Evolutionary conservation across 1,140 invertebrate genomes (phyloP), one percentile per base, ranked within the genome.

Genomic region (Megathymus violae): DNA sequence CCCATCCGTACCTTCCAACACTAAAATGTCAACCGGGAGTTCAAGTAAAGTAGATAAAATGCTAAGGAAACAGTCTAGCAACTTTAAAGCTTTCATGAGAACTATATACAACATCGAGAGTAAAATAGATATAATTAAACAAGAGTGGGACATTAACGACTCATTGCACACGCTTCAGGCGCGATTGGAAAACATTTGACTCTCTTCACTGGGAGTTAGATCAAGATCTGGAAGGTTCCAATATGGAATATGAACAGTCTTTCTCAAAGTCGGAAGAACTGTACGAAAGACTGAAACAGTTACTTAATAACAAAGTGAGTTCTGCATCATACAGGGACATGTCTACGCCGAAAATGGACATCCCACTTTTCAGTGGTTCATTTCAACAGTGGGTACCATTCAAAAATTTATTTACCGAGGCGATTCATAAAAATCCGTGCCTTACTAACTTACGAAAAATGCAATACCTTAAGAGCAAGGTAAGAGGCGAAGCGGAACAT

Each of bases 401-500:
- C 41, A 44, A 44, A 44, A 44, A 44, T 44, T 44, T 44, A 44
- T 44, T 44, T 44, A 44, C 41, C 0, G 41, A 44, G 41, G 41
- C 41, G 9, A 44, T 44, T n/a, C 41, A 44, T 19, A 44, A 44
- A 7, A 44, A 44, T 19, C 41, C 41, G 7, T 44, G 41, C 16
- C 41, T 44, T 15, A 44, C 15, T 19, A 44, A 44, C 16, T 44
- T 44, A 19, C 41, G 17, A 44, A 44, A 44, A 44, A 44, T 44
- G 41, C 41, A 44, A 17, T 44, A 44, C n/a, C 16, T 44, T 31
- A 31, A 31, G 7, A 31, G 27, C 7, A 31, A 31, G 7, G 27
- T 31, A 10, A 31, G 27, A 31, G 27, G 27, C 1, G 27, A 31
- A 31, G 27, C 27, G 7, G 27, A 31, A 31, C 27, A 31, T 31